These are phyloP conservation scores for Zele albiditarsus DNA, from an alignment of 2,888 invertebrate species.

Conservation along the genomic window DNA sequence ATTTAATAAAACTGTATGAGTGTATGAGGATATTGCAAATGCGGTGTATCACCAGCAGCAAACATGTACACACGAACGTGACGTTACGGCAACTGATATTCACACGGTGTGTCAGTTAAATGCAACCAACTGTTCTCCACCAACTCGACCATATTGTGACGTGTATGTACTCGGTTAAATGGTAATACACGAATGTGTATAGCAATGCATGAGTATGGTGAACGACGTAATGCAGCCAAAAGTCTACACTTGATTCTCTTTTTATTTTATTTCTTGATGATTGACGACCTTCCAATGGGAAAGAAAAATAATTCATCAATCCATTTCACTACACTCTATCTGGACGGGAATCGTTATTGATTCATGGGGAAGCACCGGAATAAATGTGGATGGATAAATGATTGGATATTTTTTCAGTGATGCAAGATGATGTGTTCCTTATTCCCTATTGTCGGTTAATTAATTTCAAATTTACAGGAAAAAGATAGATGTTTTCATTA, in stretches of 20 bases:
- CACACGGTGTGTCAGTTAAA: constrained; percentile 28
- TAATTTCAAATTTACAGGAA: too few species aligned
- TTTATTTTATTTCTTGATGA: too few species aligned
- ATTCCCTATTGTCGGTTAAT: too few species aligned
- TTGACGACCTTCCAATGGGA: too few species aligned
- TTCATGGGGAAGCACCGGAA: too few species aligned
- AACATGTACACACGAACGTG: constrained; percentile 24
- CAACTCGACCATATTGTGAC: constrained; percentile 40
- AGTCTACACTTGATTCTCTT: not conserved
- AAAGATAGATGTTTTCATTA: too few species aligned
- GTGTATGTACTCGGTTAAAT: constrained; percentile 16
- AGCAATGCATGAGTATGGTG: not conserved
- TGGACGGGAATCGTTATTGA: too few species aligned
- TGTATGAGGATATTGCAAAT: not conserved
- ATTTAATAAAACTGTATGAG: not conserved
- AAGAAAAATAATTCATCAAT: too few species aligned
- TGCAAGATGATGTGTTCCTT: too few species aligned
- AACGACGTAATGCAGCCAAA: not conserved
- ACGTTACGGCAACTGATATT: constrained; percentile 39
- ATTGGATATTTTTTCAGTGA: too few species aligned
- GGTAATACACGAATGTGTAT: constrained; percentile 1
- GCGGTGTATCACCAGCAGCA: not conserved
- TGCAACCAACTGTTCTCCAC: constrained; percentile 37
- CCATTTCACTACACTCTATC: too few species aligned
- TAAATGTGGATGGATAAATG: too few species aligned